Base-by-base conservation (phyloP, 2,888 invertebrate genomes). In the Drosophila anomalata region DNA sequence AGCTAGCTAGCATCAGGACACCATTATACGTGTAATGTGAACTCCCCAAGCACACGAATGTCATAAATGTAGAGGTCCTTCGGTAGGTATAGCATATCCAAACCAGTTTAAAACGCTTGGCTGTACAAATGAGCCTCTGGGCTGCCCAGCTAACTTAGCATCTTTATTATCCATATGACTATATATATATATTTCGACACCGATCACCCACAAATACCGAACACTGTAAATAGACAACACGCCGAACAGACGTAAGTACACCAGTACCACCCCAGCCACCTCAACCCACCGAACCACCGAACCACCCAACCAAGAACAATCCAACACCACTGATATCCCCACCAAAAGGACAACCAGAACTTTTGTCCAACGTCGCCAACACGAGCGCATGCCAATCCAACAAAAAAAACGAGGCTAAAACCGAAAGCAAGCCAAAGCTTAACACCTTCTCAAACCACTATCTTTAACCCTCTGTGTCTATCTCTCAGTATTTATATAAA, bases 221-320 rank as follows among this genome's bases (percentile, higher is more conserved):
- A 77, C 79, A 73, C 76, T 81, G 88, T 81, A 81, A 79, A 81
- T 81, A 81, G 66, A 65, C 56, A 52, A 69, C 63, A 76, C 60
- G 53, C 59, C 62, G 69, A 76, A 87, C 76, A 56, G 81, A 87
- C 88, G 81, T 81, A 81, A 81, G 81, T 81, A 81, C 71, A 82
- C 50, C 54, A 36, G 41, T 42, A 52, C 52, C 66, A 63, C 53
- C 26, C 39, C 50, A 57, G 4, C 39, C 50, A 57, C 42, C 44
- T 50, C 22, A 36, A 52, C 20, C 20, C 31, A 73, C 42, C 47
- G 14, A 42, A 66, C 20, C 31, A 73, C 42, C 47, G 14, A 42
- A 66, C 50, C 26, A 54, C 41, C 39, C 50, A 41, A 47, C 53
- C 47, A 59, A 67, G 39, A 52, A 56, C 52, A 47, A 67, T 42